phyloP scores from a whole-genome alignment of 2,888 invertebrate genomes.

The Luffia ferchaultella region DNA sequence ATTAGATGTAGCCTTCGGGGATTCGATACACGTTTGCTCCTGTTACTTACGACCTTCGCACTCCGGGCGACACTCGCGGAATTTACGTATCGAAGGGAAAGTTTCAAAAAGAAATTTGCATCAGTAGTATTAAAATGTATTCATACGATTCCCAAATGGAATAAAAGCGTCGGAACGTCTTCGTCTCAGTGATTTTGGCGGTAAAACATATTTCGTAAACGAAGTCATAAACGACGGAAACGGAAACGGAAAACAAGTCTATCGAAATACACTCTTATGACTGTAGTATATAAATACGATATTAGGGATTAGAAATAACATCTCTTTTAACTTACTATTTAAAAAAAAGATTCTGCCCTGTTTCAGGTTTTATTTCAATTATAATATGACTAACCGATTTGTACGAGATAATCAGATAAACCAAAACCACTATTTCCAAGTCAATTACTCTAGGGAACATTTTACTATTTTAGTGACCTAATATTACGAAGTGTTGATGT shows the following conservation, averaged over 20 bases:
- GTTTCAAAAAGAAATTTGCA: conserved; percentile 4
- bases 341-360: no score
- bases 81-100: conserved; percentile 2
- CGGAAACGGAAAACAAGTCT: conserved; percentile 5
- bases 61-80: not conserved
- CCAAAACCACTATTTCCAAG: conserved; percentile 73
- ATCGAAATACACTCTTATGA: conserved; percentile 56
- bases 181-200: conserved; percentile 26
- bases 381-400: not conserved
- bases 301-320: not conserved
- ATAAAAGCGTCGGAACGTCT: conserved; percentile 8
- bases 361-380: no score
- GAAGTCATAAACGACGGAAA: conserved; percentile 15
- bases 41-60: not conserved
- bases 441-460: conserved; percentile 88
- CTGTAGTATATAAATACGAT: conserved; percentile 45
- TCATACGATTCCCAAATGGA: conserved; percentile 1
- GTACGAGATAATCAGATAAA: conserved; percentile 6
- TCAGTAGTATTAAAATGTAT: conserved; percentile 5
- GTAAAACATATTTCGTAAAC: conserved; percentile 15
- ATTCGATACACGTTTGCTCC: not conserved
- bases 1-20: not conserved
- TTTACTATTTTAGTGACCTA: conserved; percentile 66
- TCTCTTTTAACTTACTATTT: no score
- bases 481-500: conserved; percentile 29